Evolutionary conservation across 2,113 vertebrate genomes (phyloP), one percentile per base, ranked within the genome.

Genomic region (Rhinogobius similis): DNA sequence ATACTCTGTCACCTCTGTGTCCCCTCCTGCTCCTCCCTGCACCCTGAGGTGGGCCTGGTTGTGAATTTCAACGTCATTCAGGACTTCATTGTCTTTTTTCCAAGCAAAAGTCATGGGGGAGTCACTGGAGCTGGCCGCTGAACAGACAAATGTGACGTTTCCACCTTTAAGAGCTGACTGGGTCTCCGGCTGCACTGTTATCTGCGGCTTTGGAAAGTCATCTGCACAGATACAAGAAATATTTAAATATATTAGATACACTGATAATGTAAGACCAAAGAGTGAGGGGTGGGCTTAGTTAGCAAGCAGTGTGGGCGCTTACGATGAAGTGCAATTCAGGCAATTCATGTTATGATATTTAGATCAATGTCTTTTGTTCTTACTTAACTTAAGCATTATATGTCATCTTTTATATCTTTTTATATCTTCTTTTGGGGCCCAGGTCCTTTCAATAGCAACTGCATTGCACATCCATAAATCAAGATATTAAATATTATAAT

Each of bases 41-140:
- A 94, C 91, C 21, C 96, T 89, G 41, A 97, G 89, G 77, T 99
- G 96, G 0, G 96, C 96, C 2, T 98, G 96, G 82, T 97, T 98
- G 85, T 96, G 95, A 89, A 98, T 96, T 80, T 98, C 96, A 0
- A 92, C 95, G 1, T 97, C 94, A 5, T 93, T 93, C 50, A 98
- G 87, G 1, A 93, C 89, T 68, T 99, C 96, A 0, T 98, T 98
- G 91, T 99, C 98, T 76, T 98, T 99, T 81, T 97, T 98, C 98
- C 98, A 99, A 27, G 97, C 94, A 43, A 98, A 98, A 62, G 95
- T 98, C 96, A 99, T 98, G 0, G 96, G 97, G 0, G 98, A 98
- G 86, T 98, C 96, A 38, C 98, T 99, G 89, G 97, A 98, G 87
- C 97, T 98, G 20, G 96, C 96, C 8, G 97, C 98, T 0, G 96